phyloP scores from a whole-genome alignment of 2,888 invertebrate genomes.

The Polydrusus pterygomalis region DNA sequence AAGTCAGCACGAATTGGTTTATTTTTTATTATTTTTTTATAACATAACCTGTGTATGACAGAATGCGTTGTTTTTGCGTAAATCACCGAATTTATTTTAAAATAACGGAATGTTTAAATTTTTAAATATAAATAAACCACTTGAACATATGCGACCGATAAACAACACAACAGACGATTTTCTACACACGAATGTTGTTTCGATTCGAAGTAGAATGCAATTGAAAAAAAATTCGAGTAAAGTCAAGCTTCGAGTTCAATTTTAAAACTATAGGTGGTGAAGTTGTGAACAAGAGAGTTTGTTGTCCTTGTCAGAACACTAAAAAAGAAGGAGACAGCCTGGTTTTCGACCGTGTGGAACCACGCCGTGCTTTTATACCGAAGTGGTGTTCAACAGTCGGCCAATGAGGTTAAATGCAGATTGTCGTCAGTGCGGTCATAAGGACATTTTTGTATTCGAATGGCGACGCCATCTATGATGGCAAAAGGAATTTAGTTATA shows the following conservation, averaged over 20 bases:
- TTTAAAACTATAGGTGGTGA: not conserved
- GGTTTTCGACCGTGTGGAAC: no score
- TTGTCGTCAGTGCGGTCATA: no score
- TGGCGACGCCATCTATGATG: not conserved
- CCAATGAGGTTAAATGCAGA: no score
- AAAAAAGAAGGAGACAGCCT: no score
- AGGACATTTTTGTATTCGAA: not conserved
- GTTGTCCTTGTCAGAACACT: no score
- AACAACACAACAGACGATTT: conserved; percentile 24
- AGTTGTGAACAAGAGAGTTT: no score
- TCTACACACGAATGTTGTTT: conserved; percentile 17
- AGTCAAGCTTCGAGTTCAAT: not conserved
- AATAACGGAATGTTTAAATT: conserved; percentile 14
- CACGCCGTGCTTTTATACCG: no score
- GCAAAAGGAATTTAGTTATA: no score
- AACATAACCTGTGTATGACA: conserved; percentile 28
- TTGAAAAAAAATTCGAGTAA: conserved; percentile 6
- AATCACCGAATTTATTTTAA: not conserved
- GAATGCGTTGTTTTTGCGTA: not conserved
- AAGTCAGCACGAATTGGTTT: conserved; percentile 18
- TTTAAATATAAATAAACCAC: conserved; percentile 18
- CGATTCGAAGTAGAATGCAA: not conserved
- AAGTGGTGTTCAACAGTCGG: no score
- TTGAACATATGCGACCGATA: conserved; percentile 10
- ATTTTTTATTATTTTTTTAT: conserved; percentile 28